These are phyloP conservation scores for Synergus umbraculus DNA, from an alignment of 2,888 invertebrate species.

Conservation along the genomic window DNA sequence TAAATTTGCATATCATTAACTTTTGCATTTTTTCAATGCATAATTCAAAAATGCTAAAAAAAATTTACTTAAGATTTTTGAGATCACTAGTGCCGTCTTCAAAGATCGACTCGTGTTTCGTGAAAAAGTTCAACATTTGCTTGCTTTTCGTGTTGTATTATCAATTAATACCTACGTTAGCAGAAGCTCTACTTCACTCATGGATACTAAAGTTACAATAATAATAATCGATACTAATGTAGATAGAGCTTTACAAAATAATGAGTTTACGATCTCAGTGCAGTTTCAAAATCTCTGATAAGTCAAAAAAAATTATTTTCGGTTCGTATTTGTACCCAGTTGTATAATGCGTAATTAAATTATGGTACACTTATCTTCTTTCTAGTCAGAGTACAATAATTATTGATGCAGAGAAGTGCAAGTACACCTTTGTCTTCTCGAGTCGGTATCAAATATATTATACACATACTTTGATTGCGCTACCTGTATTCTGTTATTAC, in stretches of 20 bases:
- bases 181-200: slow-evolving; percentile 6
- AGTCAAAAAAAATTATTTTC: slow-evolving; percentile 53
- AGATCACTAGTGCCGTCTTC: slow-evolving; percentile 56
- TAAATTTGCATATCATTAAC: slow-evolving; percentile 3
- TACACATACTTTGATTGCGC: slow-evolving; percentile 71
- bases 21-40: not conserved
- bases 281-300: slow-evolving; percentile 6
- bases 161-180: slow-evolving; percentile 35
- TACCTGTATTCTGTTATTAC: slow-evolving; percentile 65
- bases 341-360: slow-evolving; percentile 61
- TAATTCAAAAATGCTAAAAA: slow-evolving; percentile 5
- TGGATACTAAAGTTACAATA: slow-evolving; percentile 29
- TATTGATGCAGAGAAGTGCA: slow-evolving; percentile 63
- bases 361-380: slow-evolving; percentile 60
- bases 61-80: slow-evolving; percentile 49
- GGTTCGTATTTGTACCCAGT: slow-evolving; percentile 60
- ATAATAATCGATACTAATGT: slow-evolving; percentile 27
- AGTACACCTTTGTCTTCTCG: slow-evolving; percentile 61
- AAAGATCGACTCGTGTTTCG: slow-evolving; percentile 59
- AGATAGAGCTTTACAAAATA: slow-evolving; percentile 35
- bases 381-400: slow-evolving; percentile 65
- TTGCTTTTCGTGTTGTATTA: slow-evolving; percentile 46
- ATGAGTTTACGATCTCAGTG: slow-evolving; percentile 10
- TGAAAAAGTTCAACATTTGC: slow-evolving; percentile 62
- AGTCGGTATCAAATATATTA: slow-evolving; percentile 74